A percentile compares a stretch with the other conserved stretches of the same genome.
phyloP scores from a whole-genome alignment of 92 coral and sea anemone genomes.

The Paragorgia papillata region DNA sequence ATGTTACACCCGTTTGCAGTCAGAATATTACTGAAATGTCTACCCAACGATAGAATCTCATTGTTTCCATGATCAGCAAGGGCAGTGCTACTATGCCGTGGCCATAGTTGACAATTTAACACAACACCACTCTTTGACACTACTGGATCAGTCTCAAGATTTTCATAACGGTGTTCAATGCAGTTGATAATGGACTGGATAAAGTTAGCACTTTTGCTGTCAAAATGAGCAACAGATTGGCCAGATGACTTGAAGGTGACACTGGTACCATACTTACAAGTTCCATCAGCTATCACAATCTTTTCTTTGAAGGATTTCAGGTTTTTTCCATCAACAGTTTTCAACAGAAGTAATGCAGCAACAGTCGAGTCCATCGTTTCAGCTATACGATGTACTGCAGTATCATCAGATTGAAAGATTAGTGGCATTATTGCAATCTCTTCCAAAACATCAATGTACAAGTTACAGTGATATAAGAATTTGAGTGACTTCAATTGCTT shows the following conservation, averaged over 20 bases:
- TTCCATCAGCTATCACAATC: not conserved
- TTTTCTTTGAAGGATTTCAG: not conserved
- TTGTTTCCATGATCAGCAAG: slow-evolving; percentile 5
- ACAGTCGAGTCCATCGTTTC: not conserved
- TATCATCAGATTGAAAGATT: slow-evolving; percentile 3
- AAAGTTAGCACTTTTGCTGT: not conserved
- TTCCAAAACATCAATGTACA: not conserved
- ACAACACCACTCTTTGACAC: not conserved
- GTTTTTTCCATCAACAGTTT: not conserved
- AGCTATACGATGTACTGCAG: not conserved
- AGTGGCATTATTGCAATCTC: slow-evolving; percentile 1
- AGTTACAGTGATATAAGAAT: slow-evolving; percentile 5
- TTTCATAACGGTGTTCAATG: not conserved
- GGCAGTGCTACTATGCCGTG: not conserved
- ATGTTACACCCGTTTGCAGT: not conserved
- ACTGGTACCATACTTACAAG: not conserved
- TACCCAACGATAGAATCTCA: not conserved
- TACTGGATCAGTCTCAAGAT: not conserved
- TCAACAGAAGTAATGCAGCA: not conserved
- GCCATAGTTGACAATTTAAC: not conserved
- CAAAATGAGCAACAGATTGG: not conserved
- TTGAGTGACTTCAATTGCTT: slow-evolving; percentile 27
- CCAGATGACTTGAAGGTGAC: not conserved
- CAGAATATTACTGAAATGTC: not conserved
- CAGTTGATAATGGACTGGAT: not conserved